phyloP scores from a whole-genome alignment of 2,113 vertebrate genomes.

The Hippocampus guttulatus region DNA sequence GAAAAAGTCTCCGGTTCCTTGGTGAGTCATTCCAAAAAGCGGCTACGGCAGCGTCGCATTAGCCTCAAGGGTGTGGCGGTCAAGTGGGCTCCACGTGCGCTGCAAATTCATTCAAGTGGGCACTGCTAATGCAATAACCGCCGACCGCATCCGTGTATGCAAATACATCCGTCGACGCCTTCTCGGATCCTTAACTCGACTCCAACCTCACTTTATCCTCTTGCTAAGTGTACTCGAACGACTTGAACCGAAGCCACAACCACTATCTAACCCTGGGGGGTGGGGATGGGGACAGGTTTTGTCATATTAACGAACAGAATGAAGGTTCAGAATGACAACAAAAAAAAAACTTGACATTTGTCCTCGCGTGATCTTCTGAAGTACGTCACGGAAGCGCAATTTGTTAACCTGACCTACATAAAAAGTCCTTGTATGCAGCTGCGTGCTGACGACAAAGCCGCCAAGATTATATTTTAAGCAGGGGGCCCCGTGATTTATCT shows the following conservation, averaged over 20 bases:
- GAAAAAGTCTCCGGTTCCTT: background rate
- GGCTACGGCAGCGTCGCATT: slow-evolving; percentile 7
- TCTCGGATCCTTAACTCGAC: background rate
- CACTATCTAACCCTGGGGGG: background rate
- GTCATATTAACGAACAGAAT: too few species aligned
- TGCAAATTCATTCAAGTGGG: slow-evolving; percentile 18
- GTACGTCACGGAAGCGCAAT: slow-evolving; percentile 35
- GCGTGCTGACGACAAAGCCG: slow-evolving; percentile 58
- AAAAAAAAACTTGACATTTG: background rate
- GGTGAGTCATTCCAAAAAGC: background rate
- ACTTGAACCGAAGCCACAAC: background rate
- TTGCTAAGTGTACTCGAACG: background rate
- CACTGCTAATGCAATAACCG: slow-evolving; percentile 7
- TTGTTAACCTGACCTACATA: slow-evolving; percentile 67
- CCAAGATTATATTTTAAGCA: slow-evolving; percentile 62
- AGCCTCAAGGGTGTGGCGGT: slow-evolving; percentile 15
- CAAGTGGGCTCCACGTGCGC: slow-evolving; percentile 27
- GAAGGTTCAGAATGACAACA: background rate
- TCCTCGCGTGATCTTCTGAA: slow-evolving; percentile 15
- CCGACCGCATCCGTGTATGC: background rate
- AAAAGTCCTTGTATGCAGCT: slow-evolving; percentile 52
- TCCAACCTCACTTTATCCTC: background rate
- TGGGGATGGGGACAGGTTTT: too few species aligned
- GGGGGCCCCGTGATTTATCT: slow-evolving; percentile 63
- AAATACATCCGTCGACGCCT: background rate